These are phyloP conservation scores for Kradibia gibbosae DNA, from an alignment of 1,140 invertebrate genomes.

Conservation along the genomic window DNA sequence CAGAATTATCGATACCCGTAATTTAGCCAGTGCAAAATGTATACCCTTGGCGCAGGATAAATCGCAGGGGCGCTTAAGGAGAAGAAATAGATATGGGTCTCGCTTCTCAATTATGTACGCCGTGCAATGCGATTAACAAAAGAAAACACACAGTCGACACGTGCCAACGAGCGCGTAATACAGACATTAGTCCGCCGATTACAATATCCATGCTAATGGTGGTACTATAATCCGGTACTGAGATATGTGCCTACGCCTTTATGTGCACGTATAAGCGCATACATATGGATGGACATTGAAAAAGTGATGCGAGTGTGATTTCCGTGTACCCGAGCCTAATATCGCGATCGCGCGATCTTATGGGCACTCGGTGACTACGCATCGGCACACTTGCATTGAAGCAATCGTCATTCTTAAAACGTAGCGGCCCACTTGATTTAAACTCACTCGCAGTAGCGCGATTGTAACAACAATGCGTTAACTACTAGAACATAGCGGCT, in stretches of 20 bases:
- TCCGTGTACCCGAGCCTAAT: constrained; percentile 34
- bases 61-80: not conserved
- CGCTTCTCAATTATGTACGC: not conserved
- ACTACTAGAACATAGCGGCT: no score
- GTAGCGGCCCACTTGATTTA: not conserved
- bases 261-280: no score
- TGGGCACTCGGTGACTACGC: constrained; percentile 38
- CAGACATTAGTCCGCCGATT: constrained; percentile 28
- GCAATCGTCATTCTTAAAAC: not conserved
- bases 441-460: no score
- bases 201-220: constrained; percentile 41
- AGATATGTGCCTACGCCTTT: not conserved
- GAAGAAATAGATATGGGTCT: not conserved
- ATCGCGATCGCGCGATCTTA: no score
- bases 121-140: not conserved
- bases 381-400: not conserved
- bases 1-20: not conserved
- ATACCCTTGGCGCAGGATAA: not conserved
- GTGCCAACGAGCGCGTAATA: not conserved
- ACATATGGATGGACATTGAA: no score
- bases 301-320: no score
- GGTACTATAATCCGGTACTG: constrained; percentile 33
- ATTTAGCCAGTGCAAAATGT: not conserved
- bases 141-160: not conserved
- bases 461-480: no score